These are phyloP conservation scores for Crotalus viridis DNA, from an alignment of 2,113 vertebrate genomes.

Conservation along the genomic window DNA sequence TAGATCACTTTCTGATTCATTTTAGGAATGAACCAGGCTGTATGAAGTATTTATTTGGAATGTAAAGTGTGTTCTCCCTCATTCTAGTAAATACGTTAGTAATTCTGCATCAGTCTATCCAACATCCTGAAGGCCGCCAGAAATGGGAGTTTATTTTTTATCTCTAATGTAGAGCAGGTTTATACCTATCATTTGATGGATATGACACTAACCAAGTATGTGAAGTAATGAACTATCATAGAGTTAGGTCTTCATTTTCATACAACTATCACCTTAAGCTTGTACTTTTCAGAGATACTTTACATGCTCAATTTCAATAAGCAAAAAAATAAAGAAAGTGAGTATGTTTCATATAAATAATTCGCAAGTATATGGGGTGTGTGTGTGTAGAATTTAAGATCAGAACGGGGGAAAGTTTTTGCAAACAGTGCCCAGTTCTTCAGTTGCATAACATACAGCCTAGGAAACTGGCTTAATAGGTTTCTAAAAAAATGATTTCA, in stretches of 20 bases:
- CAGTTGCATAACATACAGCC: background rate
- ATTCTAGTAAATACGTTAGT: background rate
- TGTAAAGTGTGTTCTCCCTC: background rate
- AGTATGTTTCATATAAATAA: background rate
- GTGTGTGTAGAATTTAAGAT: background rate
- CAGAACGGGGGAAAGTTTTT: background rate
- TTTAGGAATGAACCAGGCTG: constrained; percentile 1
- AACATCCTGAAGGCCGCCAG: background rate
- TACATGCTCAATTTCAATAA: background rate
- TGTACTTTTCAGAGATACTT: background rate
- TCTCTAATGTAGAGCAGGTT: background rate
- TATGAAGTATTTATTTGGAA: constrained; percentile 1
- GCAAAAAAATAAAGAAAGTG: background rate
- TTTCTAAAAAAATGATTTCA: background rate
- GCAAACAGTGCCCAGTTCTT: background rate
- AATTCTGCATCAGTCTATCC: background rate
- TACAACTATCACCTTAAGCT: background rate
- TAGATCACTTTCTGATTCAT: background rate
- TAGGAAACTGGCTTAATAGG: background rate
- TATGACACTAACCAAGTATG: background rate
- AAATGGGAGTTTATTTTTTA: background rate
- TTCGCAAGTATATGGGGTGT: background rate
- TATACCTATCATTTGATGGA: background rate
- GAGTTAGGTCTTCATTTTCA: background rate
- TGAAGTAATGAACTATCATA: background rate